phyloP scores from a whole-genome alignment of 2,113 vertebrate species.

The Protobothrops mucrosquamatus region DNA sequence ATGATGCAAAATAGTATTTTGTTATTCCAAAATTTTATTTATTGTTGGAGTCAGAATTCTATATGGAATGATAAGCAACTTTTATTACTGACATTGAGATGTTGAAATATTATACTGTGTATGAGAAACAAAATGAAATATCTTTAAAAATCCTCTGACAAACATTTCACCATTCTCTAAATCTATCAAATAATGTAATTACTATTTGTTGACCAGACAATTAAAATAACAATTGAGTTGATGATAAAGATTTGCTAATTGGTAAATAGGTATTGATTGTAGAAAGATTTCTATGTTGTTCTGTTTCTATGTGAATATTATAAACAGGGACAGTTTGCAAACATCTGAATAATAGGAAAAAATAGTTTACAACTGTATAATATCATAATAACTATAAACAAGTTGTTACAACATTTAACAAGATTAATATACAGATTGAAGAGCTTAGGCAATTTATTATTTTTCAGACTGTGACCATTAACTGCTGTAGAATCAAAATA shows the following conservation, averaged over 20 bases:
- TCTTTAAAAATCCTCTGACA: background rate
- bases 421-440: background rate
- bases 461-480: background rate
- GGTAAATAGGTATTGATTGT: slow-evolving; percentile 44
- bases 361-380: background rate
- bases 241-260: slow-evolving; percentile 41
- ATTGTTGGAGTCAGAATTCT: background rate
- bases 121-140: slow-evolving; percentile 1
- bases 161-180: slow-evolving; percentile 12
- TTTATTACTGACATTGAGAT: background rate
- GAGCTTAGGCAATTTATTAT: background rate
- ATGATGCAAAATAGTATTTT: accelerated
- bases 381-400: background rate
- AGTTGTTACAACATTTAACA: background rate
- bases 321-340: background rate
- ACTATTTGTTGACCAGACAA: slow-evolving; percentile 47
- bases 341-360: background rate
- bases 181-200: slow-evolving; percentile 30
- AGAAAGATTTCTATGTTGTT: slow-evolving; percentile 29
- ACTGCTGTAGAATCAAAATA: background rate
- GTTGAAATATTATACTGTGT: background rate
- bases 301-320: slow-evolving; percentile 10
- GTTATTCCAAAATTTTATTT: background rate
- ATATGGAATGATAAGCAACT: background rate
- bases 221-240: slow-evolving; percentile 30